phyloP scores from a whole-genome alignment of 2,797 vertebrate genomes.

The Danio choprae region DNA sequence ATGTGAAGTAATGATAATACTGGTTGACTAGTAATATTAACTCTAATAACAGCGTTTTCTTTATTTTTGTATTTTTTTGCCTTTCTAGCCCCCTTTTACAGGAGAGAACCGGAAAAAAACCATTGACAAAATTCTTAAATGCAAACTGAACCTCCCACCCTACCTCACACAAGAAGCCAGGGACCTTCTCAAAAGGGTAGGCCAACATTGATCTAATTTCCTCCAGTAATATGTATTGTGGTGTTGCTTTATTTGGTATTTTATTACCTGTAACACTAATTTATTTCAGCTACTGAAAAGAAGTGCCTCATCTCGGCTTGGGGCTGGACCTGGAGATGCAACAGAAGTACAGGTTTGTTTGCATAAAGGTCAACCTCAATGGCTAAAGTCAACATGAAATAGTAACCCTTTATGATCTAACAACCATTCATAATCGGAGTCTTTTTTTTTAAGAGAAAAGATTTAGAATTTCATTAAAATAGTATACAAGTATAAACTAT shows the following conservation, averaged over 20 bases:
- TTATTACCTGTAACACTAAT: neutral
- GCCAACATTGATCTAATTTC: neutral
- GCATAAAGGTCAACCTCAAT: neutral
- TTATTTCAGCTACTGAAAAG: constrained; percentile 92
- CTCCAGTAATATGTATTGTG: neutral
- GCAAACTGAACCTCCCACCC: constrained; percentile 98
- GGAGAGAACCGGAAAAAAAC: constrained; percentile 98
- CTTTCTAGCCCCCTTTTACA: constrained; percentile 90
- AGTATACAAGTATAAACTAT: too few relatives aligned
- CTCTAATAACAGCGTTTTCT: too few relatives aligned
- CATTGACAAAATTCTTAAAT: constrained; percentile 98
- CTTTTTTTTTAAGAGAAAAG: too few relatives aligned
- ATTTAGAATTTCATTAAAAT: too few relatives aligned
- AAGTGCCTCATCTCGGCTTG: constrained; percentile 94
- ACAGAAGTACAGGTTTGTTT: constrained; percentile 92
- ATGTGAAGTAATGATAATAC: too few relatives aligned
- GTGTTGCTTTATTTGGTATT: neutral
- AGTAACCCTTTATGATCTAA: neutral
- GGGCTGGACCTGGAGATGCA: constrained; percentile 91
- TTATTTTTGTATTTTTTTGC: neutral
- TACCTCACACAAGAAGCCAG: constrained; percentile 99
- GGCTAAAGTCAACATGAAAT: neutral
- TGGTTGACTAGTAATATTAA: too few relatives aligned
- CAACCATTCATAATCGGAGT: neutral
- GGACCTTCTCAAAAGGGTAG: constrained; percentile 96